Percentiles rank a stretch among this genome's conserved stretches.
These are phyloP conservation scores for Nysson spinosus DNA, from an alignment of 2,888 invertebrate species.

Conservation along the genomic window DNA sequence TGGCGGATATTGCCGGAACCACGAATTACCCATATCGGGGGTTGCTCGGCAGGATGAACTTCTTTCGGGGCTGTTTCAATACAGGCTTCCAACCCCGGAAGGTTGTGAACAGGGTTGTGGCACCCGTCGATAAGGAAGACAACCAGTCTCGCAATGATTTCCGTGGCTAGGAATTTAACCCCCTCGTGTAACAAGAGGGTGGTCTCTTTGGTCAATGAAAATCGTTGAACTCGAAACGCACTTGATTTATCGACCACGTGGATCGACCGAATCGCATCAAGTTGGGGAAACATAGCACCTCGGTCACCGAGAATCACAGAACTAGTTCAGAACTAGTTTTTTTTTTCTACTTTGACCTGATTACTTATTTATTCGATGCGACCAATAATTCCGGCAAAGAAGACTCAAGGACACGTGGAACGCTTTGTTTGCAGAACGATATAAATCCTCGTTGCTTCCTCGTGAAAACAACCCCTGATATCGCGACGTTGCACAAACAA, in stretches of 20 bases:
- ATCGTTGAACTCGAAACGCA: background rate
- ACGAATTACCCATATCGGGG: constrained; percentile 61
- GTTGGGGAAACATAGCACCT: background rate
- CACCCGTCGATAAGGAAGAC: constrained; percentile 57
- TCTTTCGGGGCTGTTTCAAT: constrained; percentile 37
- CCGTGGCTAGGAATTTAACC: constrained; percentile 24
- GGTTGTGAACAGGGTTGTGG: constrained; percentile 27
- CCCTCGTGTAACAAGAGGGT: constrained; percentile 1
- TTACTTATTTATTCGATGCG: constrained; percentile 2
- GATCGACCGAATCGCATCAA: background rate
- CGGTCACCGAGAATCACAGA: background rate
- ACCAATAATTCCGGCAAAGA: background rate
- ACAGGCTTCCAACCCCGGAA: constrained; percentile 36
- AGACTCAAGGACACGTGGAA: background rate
- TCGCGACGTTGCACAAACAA: too few species aligned
- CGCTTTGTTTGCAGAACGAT: too few species aligned
- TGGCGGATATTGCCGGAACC: constrained; percentile 70
- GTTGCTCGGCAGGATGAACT: constrained; percentile 58
- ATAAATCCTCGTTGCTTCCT: too few species aligned
- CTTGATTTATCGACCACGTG: background rate
- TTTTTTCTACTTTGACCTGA: background rate
- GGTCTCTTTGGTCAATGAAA: constrained; percentile 8
- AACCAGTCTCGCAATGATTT: constrained; percentile 32
- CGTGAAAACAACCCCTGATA: too few species aligned
- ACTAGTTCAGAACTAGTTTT: too few species aligned